Conservation (phyloP, 2,113 vertebrate species). For the Balaeniceps rex region DNA sequence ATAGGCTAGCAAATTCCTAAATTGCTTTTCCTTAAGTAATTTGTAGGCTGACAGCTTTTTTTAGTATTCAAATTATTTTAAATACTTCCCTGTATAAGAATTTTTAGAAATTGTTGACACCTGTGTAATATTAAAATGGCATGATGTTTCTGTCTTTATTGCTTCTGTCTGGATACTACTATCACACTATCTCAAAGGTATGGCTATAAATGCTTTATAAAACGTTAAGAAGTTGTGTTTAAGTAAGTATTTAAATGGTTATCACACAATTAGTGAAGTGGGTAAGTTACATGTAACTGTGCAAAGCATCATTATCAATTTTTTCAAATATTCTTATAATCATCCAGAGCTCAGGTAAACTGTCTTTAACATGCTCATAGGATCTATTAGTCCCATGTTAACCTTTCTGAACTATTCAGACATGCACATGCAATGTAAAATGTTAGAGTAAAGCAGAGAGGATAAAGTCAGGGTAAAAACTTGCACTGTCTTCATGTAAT, state of each 20-base stretch:
- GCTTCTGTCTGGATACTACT: background rate
- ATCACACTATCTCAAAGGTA: background rate
- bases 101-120: background rate
- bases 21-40: background rate
- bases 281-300: background rate
- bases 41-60: background rate
- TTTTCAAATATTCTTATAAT: background rate
- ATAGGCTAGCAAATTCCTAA: background rate
- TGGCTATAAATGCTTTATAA: background rate
- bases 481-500: too few relatives aligned
- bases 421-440: accelerated
- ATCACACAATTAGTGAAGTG: background rate
- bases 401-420: background rate
- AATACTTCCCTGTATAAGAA: background rate
- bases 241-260: background rate
- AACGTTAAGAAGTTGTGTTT: background rate
- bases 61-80: background rate
- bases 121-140: background rate
- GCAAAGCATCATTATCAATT: background rate
- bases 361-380: background rate
- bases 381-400: background rate
- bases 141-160: background rate
- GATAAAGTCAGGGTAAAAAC: background rate
- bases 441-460: too few relatives aligned
- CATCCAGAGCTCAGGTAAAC: background rate